Evolutionary conservation across 2,888 invertebrate genomes (phyloP), one percentile per base, ranked within the genome.

Genomic region (Lepidochitona cinerea): DNA sequence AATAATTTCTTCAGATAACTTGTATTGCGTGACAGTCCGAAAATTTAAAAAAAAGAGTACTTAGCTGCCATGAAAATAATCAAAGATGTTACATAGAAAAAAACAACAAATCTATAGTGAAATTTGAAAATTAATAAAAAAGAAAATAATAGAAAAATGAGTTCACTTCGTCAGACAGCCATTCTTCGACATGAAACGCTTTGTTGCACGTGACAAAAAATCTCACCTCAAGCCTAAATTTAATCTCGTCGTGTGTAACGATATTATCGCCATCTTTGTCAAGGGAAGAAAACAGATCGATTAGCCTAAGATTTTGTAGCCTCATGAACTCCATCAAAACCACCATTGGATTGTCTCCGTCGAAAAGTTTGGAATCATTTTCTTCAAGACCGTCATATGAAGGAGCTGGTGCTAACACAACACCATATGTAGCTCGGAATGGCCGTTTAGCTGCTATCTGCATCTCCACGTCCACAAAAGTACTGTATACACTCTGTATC

Each of bases 271-370:
- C 71, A 68, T 76, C 77, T 35, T 53, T 68, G 76, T 87, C 87
- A 26, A 87, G 78, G 70, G 79, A 83, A 75, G 84, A 82, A 76
- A 88, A 88, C 59, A 88, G 80, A 76, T 88, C 88, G 18, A 87
- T 84, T 9, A 88, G 75, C 29, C 88, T 74, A 12, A 88, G 80
- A 75, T 86, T 86, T 75, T 85, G 84, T 73, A 85, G 82, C 53
- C 84, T 78, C 85, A 87, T 86, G 76, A 83, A 88, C 71, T 88
- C 88, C 54, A 88, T 81, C 9, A 88, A 73, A 33, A 88, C 84
- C 77, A 84, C 74, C 14, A 84, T 81, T 1, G 86, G 85, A 70
- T 85, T 49, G 49, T 49, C 49, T 68, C 73, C 49, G n/a, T 49
- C 49, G 23, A 49, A 49, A 18, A 49, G 23, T 18, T 23, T 18